These are phyloP conservation scores for Lepisosteus osseus DNA, from an alignment of 2,113 vertebrate genomes.

Conservation along the genomic window DNA sequence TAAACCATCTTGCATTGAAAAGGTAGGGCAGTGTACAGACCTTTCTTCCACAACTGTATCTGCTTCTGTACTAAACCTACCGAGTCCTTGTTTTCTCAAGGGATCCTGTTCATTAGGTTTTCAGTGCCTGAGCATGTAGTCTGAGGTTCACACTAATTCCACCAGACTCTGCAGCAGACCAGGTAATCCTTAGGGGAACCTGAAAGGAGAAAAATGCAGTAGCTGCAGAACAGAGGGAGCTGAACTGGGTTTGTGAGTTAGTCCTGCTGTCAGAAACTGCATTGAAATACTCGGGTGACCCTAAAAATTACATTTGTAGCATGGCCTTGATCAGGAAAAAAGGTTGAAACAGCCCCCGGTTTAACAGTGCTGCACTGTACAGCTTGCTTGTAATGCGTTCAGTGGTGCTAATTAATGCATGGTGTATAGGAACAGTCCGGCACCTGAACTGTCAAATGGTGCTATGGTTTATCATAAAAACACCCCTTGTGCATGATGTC, in stretches of 20 bases:
- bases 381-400: no score
- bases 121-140: neutral
- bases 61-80: neutral
- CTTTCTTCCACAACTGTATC: no score
- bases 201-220: neutral
- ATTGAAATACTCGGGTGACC: neutral
- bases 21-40: no score
- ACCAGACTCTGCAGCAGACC: neutral
- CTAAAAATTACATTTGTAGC: neutral
- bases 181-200: neutral
- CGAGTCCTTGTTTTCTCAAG: neutral
- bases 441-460: no score
- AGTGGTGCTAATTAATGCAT: no score
- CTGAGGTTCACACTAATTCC: neutral
- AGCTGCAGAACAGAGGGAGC: no score
- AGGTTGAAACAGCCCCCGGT: no score
- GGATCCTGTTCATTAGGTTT: neutral
- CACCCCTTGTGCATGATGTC: no score
- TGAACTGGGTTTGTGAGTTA: neutral
- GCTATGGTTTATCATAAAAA: no score
- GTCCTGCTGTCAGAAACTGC: neutral
- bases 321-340: neutral
- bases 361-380: no score
- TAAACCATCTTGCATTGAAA: no score
- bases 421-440: no score